These are phyloP conservation scores for Anthoscopus minutus DNA, from an alignment of 2,113 vertebrate species.

Conservation along the genomic window DNA sequence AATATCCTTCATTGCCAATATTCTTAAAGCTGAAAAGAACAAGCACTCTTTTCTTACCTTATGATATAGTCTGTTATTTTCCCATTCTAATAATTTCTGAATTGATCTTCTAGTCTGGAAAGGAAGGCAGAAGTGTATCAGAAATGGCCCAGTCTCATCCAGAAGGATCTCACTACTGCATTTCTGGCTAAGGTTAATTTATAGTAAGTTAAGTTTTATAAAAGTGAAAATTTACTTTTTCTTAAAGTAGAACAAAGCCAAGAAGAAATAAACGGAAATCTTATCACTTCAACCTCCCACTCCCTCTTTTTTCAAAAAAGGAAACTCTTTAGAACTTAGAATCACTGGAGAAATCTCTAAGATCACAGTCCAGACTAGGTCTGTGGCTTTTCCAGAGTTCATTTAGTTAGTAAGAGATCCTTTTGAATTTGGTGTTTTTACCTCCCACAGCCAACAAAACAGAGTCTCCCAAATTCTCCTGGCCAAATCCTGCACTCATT, in stretches of 20 bases:
- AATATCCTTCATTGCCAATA: neutral
- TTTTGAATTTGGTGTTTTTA: neutral
- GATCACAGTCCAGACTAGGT: neutral
- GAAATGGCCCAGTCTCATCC: neutral
- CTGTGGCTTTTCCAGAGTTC: neutral
- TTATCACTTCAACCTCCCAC: neutral
- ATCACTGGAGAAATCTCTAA: neutral
- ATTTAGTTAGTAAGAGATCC: neutral
- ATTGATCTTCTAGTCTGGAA: conserved; percentile 94
- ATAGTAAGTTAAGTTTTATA: neutral
- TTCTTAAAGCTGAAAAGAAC: neutral
- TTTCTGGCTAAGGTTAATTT: neutral
- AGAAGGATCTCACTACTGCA: neutral
- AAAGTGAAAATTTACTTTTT: too few relatives aligned
- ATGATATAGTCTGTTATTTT: conserved; percentile 97
- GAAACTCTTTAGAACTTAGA: neutral
- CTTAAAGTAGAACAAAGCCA: neutral
- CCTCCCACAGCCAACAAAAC: neutral
- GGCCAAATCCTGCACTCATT: neutral
- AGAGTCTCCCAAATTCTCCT: neutral
- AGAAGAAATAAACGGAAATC: neutral
- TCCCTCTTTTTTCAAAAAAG: neutral
- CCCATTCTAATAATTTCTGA: conserved; percentile 98
- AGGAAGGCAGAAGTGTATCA: conserved; percentile 53
- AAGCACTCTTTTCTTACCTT: conserved; percentile 80